phyloP scores from a whole-genome alignment of 2,797 vertebrate species.

The Eulemur rubriventer region DNA sequence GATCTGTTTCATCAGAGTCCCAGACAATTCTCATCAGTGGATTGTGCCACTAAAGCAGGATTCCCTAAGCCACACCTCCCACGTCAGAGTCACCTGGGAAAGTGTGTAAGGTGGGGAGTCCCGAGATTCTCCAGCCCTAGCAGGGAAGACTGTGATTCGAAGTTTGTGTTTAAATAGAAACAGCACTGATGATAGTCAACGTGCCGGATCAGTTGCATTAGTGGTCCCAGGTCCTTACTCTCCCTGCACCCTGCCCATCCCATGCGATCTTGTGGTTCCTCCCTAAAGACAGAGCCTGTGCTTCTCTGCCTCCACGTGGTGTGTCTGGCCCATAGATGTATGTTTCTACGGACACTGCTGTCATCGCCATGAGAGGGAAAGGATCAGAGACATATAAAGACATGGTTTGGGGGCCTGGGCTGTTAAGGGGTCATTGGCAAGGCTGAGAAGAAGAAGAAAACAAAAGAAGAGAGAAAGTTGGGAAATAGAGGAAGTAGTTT shows the following conservation, averaged over 20 bases:
- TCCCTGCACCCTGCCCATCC: not conserved
- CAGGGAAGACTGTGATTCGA: not conserved
- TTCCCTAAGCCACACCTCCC: not conserved
- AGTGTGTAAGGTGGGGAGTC: not conserved
- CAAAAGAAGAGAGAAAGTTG: not conserved
- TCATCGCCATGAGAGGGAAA: not conserved
- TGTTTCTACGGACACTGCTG: not conserved
- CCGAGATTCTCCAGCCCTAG: not conserved
- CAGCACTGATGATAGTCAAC: not conserved
- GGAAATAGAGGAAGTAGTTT: not conserved
- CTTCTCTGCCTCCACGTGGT: not conserved
- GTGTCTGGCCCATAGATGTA: not conserved
- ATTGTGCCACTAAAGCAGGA: not conserved
- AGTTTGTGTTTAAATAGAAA: not conserved
- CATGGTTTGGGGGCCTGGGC: not conserved
- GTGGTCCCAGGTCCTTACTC: not conserved
- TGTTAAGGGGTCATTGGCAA: not conserved
- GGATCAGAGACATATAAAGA: not conserved
- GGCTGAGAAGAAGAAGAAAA: not conserved
- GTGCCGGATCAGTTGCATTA: not conserved
- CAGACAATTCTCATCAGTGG: not conserved
- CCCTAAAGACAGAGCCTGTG: not conserved
- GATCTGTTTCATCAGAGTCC: not conserved
- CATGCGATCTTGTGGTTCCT: not conserved
- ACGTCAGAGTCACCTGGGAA: not conserved